These are phyloP conservation scores for Eptatretus atami DNA, from an alignment of 2,797 vertebrate species.

Conservation along the genomic window DNA sequence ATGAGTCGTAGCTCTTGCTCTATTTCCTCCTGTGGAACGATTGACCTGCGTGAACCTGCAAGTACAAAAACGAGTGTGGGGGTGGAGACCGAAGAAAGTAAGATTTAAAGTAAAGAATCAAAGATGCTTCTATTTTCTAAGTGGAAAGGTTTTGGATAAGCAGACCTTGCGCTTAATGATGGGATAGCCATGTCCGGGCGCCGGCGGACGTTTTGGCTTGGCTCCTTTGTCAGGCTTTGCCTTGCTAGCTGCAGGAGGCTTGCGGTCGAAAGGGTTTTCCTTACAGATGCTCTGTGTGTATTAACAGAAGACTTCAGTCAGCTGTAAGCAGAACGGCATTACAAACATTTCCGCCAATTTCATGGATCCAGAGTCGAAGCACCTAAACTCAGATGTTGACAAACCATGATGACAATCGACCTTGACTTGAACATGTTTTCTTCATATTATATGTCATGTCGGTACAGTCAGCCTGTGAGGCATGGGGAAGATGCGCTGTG, in stretches of 20 bases:
- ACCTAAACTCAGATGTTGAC: no score
- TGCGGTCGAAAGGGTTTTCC: constrained; percentile 75
- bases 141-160: neutral
- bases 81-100: neutral
- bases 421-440: no score
- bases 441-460: no score
- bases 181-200: constrained; percentile 45
- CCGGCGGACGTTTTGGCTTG: constrained; percentile 39
- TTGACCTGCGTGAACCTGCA: constrained; percentile 41
- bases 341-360: no score
- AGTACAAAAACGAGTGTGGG: neutral
- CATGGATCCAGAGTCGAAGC: no score
- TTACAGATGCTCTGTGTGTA: constrained; percentile 25
- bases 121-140: neutral
- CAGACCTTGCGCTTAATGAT: constrained; percentile 63
- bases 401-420: no score
- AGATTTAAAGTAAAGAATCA: neutral
- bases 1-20: constrained; percentile 30
- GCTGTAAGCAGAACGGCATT: no score
- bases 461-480: no score
- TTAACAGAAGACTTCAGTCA: no score
- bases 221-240: constrained; percentile 31
- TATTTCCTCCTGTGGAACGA: constrained; percentile 27
- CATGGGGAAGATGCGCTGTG: no score
- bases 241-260: constrained; percentile 18